Conservation (phyloP, 2,797 vertebrate genomes). For the Erethizon dorsatum region DNA sequence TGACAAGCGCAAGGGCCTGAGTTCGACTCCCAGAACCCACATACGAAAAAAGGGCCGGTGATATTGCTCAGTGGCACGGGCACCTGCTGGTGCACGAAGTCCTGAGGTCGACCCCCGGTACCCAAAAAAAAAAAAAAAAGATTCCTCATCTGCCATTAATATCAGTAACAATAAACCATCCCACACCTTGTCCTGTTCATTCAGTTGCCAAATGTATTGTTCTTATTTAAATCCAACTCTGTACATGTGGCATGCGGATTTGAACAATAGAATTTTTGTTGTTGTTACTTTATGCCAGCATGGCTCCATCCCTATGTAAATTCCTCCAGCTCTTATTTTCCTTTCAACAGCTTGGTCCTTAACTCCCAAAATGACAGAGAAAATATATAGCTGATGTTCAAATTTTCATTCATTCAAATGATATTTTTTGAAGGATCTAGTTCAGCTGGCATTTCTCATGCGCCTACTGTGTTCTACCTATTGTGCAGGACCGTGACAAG, state of each 20-base stretch:
- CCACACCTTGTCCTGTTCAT: neutral
- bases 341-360: neutral
- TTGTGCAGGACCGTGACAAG: neutral
- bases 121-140: too few species aligned
- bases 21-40: too few species aligned
- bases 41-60: too few species aligned
- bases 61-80: too few species aligned
- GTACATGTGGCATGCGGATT: neutral
- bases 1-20: too few species aligned
- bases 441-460: neutral
- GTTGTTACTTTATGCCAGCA: neutral
- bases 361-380: neutral
- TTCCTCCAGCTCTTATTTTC: neutral
- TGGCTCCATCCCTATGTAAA: neutral
- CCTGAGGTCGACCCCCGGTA: too few species aligned
- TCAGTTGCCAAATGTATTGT: neutral
- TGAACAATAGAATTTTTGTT: neutral
- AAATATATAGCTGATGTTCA: neutral
- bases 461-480: accelerated
- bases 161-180: neutral
- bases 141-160: neutral
- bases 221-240: neutral
- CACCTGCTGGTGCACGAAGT: too few species aligned
- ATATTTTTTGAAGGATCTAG: neutral
- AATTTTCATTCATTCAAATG: neutral